Conservation (phyloP, 2,113 vertebrate species). For the Colaptes auratus region DNA sequence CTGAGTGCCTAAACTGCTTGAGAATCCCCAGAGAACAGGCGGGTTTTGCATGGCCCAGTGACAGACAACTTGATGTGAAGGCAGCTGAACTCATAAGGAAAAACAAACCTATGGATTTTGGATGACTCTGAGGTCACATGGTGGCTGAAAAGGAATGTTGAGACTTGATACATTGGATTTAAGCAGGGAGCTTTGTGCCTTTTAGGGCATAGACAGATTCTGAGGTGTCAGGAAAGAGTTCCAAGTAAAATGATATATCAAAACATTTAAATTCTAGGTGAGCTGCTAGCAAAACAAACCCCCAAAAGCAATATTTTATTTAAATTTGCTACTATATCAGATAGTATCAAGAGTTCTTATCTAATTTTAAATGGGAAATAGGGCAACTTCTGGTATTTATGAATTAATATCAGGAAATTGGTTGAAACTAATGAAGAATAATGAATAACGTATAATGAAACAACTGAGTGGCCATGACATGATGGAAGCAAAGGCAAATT, state of each 20-base stretch:
- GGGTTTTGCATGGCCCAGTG: background rate
- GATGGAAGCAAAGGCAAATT: background rate
- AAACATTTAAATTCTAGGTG: background rate
- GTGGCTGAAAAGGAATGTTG: background rate
- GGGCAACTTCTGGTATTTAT: constrained; percentile 28
- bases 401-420: constrained; percentile 55
- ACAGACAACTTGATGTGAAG: background rate
- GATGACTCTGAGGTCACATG: background rate
- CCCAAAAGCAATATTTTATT: constrained; percentile 25
- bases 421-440: constrained; percentile 50
- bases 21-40: background rate
- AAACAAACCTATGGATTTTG: constrained; percentile 16
- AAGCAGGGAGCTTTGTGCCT: background rate
- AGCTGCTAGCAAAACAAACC: background rate
- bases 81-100: constrained; percentile 14
- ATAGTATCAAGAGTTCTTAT: background rate
- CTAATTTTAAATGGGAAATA: constrained; percentile 32
- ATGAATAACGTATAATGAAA: constrained; percentile 58
- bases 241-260: background rate
- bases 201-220: background rate
- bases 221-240: background rate
- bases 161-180: background rate
- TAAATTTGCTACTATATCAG: background rate
- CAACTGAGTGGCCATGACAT: constrained; percentile 4
- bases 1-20: background rate